Conservation (phyloP, 1,140 invertebrate species). For the Drosophila ogumai region DNA sequence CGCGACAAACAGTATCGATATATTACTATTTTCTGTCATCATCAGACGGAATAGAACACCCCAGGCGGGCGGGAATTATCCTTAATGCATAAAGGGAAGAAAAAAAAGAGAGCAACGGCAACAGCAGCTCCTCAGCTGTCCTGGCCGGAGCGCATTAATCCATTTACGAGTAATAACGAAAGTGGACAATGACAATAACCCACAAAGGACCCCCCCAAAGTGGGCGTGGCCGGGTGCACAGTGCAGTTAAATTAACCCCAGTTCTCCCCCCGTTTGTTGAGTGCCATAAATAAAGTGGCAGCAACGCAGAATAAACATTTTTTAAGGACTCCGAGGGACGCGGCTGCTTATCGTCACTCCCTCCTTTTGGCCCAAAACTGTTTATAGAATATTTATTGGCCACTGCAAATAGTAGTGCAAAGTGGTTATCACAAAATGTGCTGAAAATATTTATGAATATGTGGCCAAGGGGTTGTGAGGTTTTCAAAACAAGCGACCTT, state of each 20-base stretch:
- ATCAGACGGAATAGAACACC: background rate
- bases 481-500: conserved; percentile 26
- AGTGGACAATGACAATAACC: conserved; percentile 47
- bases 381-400: conserved; percentile 25
- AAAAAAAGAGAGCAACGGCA: conserved; percentile 1
- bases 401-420: background rate
- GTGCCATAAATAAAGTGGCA: conserved; percentile 21
- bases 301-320: conserved; percentile 6
- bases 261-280: background rate
- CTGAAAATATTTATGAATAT: conserved; percentile 68
- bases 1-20: background rate
- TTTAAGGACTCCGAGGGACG: conserved; percentile 5
- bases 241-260: conserved; percentile 34
- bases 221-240: conserved; percentile 34
- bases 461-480: background rate
- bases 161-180: conserved; percentile 53
- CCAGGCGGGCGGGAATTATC: background rate
- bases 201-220: conserved; percentile 15
- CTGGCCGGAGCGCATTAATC: conserved; percentile 37
- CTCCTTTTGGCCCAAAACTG: background rate
- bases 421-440: conserved; percentile 38
- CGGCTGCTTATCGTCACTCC: conserved; percentile 13
- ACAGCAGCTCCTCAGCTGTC: conserved; percentile 3
- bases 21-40: background rate
- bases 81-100: conserved; percentile 15